Evolutionary conservation across 1,140 invertebrate genomes (phyloP).

Genomic region (Mycetomoellerius zeteki): DNA sequence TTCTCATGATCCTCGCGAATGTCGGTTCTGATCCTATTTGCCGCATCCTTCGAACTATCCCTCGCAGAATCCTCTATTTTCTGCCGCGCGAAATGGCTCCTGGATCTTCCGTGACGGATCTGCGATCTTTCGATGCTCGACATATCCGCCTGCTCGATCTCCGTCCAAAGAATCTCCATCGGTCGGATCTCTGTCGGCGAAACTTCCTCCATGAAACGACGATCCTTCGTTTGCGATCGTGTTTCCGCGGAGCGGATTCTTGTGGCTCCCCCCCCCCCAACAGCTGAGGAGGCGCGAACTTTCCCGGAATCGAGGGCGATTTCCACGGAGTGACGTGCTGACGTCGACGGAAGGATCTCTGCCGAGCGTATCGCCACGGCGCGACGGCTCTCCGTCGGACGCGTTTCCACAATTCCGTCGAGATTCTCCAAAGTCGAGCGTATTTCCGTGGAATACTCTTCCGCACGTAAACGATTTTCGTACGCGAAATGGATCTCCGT

Average conservation of each 20-base stretch:
- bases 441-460: background rate
- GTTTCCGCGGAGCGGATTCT: constrained; percentile 11
- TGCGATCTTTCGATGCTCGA: constrained; percentile 65
- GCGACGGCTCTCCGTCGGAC: background rate
- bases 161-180: constrained; percentile 46
- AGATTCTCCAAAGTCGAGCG: background rate
- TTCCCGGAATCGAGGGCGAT: background rate
- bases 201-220: constrained; percentile 13
- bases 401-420: background rate
- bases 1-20: constrained; percentile 39
- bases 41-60: constrained; percentile 10
- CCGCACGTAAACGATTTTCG: background rate
- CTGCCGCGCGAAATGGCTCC: constrained; percentile 78
- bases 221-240: constrained; percentile 4
- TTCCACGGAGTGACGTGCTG: constrained; percentile 3
- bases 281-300: background rate
- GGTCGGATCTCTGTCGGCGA: background rate
- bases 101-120: constrained; percentile 83
- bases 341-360: background rate
- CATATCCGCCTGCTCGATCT: constrained; percentile 75
- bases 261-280: background rate
- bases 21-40: constrained; percentile 40
- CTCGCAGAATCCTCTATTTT: constrained; percentile 64
- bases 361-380: background rate
- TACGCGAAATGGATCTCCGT: constrained; percentile 34